Percentiles rank a stretch among this genome's conserved stretches.
Evolutionary conservation across 2,797 vertebrate genomes (phyloP).

Genomic region (Antrozous pallidus): DNA sequence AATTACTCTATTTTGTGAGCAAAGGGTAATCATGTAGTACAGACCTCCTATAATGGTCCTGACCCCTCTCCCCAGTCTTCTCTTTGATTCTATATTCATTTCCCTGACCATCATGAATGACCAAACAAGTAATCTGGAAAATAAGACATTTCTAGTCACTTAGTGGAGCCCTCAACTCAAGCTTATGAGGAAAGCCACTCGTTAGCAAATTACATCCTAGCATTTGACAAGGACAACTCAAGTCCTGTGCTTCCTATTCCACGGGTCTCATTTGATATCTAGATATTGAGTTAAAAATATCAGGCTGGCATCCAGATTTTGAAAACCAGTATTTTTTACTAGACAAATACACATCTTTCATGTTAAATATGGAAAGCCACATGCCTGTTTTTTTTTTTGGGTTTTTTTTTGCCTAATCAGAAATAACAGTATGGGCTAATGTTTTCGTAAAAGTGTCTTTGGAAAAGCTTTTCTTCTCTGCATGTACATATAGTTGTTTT

Average conservation of each 20-base stretch:
- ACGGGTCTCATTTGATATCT: neutral
- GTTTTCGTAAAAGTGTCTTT: neutral
- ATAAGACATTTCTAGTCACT: neutral
- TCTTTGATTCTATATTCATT: neutral
- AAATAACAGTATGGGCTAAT: slow-evolving; percentile 3
- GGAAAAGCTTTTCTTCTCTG: neutral
- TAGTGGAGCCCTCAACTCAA: neutral
- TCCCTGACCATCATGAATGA: neutral
- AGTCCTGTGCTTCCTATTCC: neutral
- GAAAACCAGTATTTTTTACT: neutral
- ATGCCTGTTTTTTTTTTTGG: no score
- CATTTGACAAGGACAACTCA: neutral
- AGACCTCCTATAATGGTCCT: neutral
- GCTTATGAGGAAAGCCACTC: neutral
- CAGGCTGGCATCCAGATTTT: neutral
- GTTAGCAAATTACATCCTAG: neutral
- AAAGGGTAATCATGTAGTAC: neutral
- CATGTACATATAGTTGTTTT: neutral
- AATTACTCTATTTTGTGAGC: neutral
- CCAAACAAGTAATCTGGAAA: slow-evolving; percentile 24
- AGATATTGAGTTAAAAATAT: neutral
- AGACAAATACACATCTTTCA: neutral
- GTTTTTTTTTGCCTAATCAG: slow-evolving; percentile 2
- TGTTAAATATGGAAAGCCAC: neutral
- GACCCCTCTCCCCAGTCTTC: neutral